These are phyloP conservation scores for Tetragonula carbonaria DNA, from an alignment of 2,888 invertebrate species.

Conservation along the genomic window DNA sequence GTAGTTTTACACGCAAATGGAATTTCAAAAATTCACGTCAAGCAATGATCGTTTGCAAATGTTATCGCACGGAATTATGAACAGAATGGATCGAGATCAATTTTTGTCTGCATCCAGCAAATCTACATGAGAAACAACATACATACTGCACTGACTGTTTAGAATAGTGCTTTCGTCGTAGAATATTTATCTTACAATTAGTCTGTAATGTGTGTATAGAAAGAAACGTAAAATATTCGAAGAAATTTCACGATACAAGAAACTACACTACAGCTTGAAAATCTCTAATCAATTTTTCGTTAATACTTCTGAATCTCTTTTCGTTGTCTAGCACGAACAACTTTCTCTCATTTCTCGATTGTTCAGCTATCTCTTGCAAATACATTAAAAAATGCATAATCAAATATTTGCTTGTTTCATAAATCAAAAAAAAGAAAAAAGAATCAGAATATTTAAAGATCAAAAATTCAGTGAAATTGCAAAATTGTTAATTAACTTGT, in stretches of 20 bases:
- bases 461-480: constrained; percentile 32
- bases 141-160: constrained; percentile 51
- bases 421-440: constrained; percentile 22
- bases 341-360: neutral
- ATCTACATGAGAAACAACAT: constrained; percentile 20
- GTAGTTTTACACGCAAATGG: neutral
- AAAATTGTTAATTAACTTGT: constrained; percentile 25
- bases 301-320: neutral
- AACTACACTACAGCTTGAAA: constrained; percentile 26
- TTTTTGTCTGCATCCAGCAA: constrained; percentile 69
- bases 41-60: neutral
- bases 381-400: constrained; percentile 16
- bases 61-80: neutral
- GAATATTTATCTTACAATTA: constrained; percentile 21
- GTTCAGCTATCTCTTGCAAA: neutral
- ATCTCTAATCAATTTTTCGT: constrained; percentile 6
- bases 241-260: constrained; percentile 23
- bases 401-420: constrained; percentile 17
- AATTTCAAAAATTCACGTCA: neutral
- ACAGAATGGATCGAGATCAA: neutral
- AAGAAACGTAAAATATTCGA: constrained; percentile 18
- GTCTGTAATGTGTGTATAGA: constrained; percentile 30
- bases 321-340: neutral
- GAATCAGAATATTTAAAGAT: constrained; percentile 11
- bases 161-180: constrained; percentile 60